Percentiles rank a stretch among this genome's conserved stretches.
Conservation (phyloP, 2,888 invertebrate genomes). For the Tigriopus californicus region DNA sequence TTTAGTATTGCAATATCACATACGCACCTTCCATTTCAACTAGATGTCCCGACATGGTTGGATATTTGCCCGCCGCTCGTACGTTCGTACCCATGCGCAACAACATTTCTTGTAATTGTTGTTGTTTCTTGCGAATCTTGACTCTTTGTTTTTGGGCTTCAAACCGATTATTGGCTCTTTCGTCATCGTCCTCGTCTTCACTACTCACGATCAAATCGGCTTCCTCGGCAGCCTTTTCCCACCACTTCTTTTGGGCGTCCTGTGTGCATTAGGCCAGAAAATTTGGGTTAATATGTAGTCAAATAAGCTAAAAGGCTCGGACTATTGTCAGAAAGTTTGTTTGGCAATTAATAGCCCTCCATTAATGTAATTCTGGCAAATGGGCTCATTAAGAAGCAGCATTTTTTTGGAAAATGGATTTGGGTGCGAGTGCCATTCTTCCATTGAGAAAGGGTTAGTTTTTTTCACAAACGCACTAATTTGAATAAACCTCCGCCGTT, state of each 20-base stretch:
- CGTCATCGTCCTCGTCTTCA: constrained; percentile 27
- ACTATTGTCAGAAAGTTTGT: too few relatives aligned
- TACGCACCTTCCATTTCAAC: not conserved
- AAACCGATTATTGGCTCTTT: not conserved
- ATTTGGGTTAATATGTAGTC: constrained; percentile 23
- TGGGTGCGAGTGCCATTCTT: too few relatives aligned
- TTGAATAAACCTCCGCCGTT: too few relatives aligned
- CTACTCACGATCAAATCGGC: constrained; percentile 67
- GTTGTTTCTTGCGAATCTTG: not conserved
- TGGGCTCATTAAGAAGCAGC: too few relatives aligned
- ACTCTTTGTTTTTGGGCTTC: not conserved
- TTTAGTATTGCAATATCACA: too few relatives aligned
- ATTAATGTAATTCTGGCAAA: too few relatives aligned
- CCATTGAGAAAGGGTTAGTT: too few relatives aligned
- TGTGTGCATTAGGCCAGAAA: constrained; percentile 44
- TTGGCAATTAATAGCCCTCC: too few relatives aligned
- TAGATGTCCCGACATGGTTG: constrained; percentile 6
- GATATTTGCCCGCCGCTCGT: not conserved
- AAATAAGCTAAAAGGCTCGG: too few relatives aligned
- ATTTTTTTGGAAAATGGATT: too few relatives aligned
- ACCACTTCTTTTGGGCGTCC: constrained; percentile 58
- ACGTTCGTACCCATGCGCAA: not conserved
- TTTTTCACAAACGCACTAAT: too few relatives aligned
- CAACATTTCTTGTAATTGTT: not conserved
- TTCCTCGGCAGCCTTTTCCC: constrained; percentile 62